These are phyloP conservation scores for Dexiosoma caninum DNA, from an alignment of 2,888 invertebrate genomes.

Conservation along the genomic window DNA sequence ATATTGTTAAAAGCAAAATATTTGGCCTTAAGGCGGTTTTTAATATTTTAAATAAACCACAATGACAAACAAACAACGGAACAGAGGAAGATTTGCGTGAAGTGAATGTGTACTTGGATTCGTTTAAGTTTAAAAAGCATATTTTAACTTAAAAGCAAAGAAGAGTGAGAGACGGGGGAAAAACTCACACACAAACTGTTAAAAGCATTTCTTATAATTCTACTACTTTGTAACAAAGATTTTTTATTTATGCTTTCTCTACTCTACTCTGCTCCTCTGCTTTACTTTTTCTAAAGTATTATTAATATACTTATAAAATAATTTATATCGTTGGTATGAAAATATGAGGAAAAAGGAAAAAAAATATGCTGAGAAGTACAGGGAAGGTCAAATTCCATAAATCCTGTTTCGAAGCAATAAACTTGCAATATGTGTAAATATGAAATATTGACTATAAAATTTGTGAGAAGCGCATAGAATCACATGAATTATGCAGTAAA, in stretches of 20 bases:
- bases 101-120: background rate
- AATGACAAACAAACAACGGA: slow-evolving; percentile 41
- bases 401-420: background rate
- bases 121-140: slow-evolving; percentile 22
- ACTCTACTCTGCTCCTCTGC: too few relatives aligned
- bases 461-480: background rate
- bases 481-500: background rate
- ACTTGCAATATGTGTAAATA: slow-evolving; percentile 41
- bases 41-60: slow-evolving; percentile 37
- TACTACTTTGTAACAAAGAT: slow-evolving; percentile 21
- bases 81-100: background rate
- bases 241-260: background rate
- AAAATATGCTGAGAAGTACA: background rate
- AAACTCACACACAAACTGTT: background rate
- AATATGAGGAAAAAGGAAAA: too few relatives aligned
- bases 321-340: slow-evolving; percentile 20
- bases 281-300: background rate
- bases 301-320: slow-evolving; percentile 45
- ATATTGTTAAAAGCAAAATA: slow-evolving; percentile 50
- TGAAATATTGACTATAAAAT: slow-evolving; percentile 46
- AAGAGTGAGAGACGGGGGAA: background rate
- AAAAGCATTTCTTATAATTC: slow-evolving; percentile 50
- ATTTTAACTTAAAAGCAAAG: background rate
- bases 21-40: slow-evolving; percentile 45
- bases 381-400: slow-evolving; percentile 26